Percentiles rank a stretch among this genome's conserved stretches.
These are phyloP conservation scores for Chrysodeixis includens DNA, from an alignment of 2,888 invertebrate genomes.

Conservation along the genomic window DNA sequence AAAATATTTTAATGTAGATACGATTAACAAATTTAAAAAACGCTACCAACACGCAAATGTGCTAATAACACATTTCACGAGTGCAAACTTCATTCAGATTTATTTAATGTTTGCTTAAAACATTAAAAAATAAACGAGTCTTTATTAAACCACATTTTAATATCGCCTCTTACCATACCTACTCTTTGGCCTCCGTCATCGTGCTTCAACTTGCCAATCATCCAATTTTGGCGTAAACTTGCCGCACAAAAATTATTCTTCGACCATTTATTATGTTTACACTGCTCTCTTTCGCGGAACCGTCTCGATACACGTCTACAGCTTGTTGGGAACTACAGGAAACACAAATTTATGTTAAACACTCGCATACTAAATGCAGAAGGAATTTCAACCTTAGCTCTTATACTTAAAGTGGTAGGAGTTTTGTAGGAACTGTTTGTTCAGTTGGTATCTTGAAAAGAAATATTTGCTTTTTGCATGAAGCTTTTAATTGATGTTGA, in stretches of 20 bases:
- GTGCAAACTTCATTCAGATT: too few species aligned
- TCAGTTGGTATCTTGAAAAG: slow-evolving; percentile 41
- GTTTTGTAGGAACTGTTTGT: background rate
- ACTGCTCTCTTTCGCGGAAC: slow-evolving; percentile 70
- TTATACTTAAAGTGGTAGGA: slow-evolving; percentile 11
- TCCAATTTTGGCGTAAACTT: slow-evolving; percentile 77
- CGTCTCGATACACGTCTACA: slow-evolving; percentile 60
- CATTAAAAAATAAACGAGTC: too few species aligned
- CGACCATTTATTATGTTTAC: slow-evolving; percentile 76
- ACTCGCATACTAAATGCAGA: slow-evolving; percentile 12
- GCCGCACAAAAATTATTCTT: slow-evolving; percentile 70
- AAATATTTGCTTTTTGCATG: slow-evolving; percentile 55
- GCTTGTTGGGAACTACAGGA: slow-evolving; percentile 58
- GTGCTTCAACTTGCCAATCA: slow-evolving; percentile 72
- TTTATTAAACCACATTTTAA: too few species aligned
- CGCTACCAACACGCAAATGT: too few species aligned
- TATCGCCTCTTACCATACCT: slow-evolving; percentile 24
- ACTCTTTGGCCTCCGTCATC: slow-evolving; percentile 57
- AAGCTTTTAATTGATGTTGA: slow-evolving; percentile 58
- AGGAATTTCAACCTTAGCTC: slow-evolving; percentile 36
- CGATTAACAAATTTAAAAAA: too few species aligned
- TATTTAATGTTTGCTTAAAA: too few species aligned
- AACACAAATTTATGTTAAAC: slow-evolving; percentile 37
- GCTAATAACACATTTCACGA: too few species aligned
- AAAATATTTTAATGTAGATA: too few species aligned